Percentiles rank a stretch among this genome's conserved stretches.
phyloP scores from a whole-genome alignment of 2,797 vertebrate genomes.

The Scomberomorus guttatus region DNA sequence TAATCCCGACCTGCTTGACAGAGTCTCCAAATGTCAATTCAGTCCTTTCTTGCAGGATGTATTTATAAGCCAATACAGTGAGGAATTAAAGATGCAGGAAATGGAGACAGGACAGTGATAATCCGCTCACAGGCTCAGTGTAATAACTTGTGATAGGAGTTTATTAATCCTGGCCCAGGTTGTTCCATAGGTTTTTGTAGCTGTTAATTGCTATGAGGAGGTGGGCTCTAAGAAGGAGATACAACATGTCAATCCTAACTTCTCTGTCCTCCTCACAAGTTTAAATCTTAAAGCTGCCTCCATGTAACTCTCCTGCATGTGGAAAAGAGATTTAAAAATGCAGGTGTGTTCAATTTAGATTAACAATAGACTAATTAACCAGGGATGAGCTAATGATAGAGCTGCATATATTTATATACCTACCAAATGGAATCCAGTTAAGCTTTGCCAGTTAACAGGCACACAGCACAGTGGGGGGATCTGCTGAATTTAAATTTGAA shows the following conservation, averaged over 20 bases:
- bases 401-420: conserved; percentile 54
- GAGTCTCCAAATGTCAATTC: conserved; percentile 40
- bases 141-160: conserved; percentile 81
- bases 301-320: conserved; percentile 29
- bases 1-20: conserved; percentile 38
- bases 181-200: conserved; percentile 68
- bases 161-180: conserved; percentile 80
- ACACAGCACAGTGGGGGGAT: conserved; percentile 5
- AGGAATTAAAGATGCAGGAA: conserved; percentile 51
- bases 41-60: conserved; percentile 26
- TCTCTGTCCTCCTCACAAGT: conserved; percentile 34
- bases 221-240: conserved; percentile 49
- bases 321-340: conserved; percentile 62
- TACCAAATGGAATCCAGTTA: conserved; percentile 67
- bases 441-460: conserved; percentile 55
- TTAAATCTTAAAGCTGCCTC: conserved; percentile 38
- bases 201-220: conserved; percentile 79
- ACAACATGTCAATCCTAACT: conserved; percentile 57
- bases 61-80: conserved; percentile 27
- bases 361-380: conserved; percentile 74
- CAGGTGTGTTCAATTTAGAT: conserved; percentile 71
- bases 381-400: conserved; percentile 64
- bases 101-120: conserved; percentile 74
- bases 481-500: conserved; percentile 6
- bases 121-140: conserved; percentile 78